phyloP scores from a whole-genome alignment of 2,888 invertebrate species.

The Neelides folsomi region DNA sequence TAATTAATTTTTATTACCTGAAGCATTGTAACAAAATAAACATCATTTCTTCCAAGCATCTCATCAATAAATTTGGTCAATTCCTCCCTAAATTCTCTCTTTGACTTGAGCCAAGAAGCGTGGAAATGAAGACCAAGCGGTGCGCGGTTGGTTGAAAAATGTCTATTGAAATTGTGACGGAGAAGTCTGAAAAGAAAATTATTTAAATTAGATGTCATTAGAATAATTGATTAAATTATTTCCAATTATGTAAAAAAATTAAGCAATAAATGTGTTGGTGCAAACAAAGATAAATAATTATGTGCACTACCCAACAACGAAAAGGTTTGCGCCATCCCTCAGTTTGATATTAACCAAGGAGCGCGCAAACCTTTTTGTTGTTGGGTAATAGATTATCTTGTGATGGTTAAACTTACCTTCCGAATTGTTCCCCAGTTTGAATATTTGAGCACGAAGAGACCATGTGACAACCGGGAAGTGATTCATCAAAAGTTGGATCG shows the following conservation, averaged over 20 bases:
- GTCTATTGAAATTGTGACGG: conserved; percentile 87
- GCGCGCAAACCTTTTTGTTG: neutral
- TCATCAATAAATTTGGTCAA: conserved; percentile 86
- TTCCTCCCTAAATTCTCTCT: conserved; percentile 82
- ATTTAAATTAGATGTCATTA: neutral
- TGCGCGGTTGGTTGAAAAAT: conserved; percentile 82
- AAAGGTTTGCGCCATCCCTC: too few relatives aligned
- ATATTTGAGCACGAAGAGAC: conserved; percentile 89
- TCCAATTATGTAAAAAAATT: too few relatives aligned
- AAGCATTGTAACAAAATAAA: conserved; percentile 82
- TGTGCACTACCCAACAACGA: too few relatives aligned
- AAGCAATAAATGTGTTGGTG: too few relatives aligned
- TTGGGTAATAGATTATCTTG: neutral
- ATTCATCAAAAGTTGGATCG: conserved; percentile 85
- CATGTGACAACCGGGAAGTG: conserved; percentile 84
- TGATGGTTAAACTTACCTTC: conserved; percentile 35
- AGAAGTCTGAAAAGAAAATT: conserved; percentile 47
- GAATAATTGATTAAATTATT: too few relatives aligned
- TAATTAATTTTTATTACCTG: conserved; percentile 39
- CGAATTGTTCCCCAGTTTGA: conserved; percentile 80
- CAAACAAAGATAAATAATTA: too few relatives aligned
- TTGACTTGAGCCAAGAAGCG: conserved; percentile 87
- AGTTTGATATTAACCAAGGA: neutral
- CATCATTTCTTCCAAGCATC: conserved; percentile 74
- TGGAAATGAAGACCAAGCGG: conserved; percentile 75